Evolutionary conservation across 53 echinoderm and acorn worm genomes (phyloP).

Genomic region (Antedon mediterranea): DNA sequence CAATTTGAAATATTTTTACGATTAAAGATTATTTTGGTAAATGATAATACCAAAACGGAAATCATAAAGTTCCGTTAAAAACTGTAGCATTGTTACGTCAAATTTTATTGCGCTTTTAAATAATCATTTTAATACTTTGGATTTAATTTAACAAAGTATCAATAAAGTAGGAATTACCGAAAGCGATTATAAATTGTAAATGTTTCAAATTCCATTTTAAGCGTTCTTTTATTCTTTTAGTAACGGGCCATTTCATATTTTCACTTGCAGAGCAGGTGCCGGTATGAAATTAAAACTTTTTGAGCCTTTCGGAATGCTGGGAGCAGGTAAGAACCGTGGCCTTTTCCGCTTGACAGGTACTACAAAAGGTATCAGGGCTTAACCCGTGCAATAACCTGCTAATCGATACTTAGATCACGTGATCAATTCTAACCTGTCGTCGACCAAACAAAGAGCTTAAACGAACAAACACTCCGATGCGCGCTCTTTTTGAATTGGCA

Average conservation of each 20-base stretch:
- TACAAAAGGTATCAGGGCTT: background rate
- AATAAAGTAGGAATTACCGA: background rate
- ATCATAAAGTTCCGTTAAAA: too few species aligned
- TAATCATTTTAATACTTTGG: too few species aligned
- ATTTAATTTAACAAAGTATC: background rate
- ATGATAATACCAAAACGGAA: too few species aligned
- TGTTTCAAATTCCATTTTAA: background rate
- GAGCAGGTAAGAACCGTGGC: background rate
- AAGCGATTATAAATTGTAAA: background rate
- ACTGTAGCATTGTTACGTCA: background rate
- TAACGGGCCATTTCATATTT: background rate
- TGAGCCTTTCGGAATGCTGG: background rate
- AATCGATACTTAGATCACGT: background rate
- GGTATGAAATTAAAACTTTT: background rate
- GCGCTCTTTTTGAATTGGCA: background rate
- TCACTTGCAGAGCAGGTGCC: background rate
- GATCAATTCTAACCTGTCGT: background rate
- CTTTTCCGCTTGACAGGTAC: background rate
- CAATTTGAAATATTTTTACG: too few species aligned
- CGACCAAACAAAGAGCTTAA: background rate
- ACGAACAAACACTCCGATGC: background rate
- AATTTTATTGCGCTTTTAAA: too few species aligned
- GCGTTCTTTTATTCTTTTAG: background rate
- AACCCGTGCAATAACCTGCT: background rate
- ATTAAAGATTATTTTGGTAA: too few species aligned